Conservation (phyloP, 2,113 vertebrate species). For the Seriola dumerili region DNA sequence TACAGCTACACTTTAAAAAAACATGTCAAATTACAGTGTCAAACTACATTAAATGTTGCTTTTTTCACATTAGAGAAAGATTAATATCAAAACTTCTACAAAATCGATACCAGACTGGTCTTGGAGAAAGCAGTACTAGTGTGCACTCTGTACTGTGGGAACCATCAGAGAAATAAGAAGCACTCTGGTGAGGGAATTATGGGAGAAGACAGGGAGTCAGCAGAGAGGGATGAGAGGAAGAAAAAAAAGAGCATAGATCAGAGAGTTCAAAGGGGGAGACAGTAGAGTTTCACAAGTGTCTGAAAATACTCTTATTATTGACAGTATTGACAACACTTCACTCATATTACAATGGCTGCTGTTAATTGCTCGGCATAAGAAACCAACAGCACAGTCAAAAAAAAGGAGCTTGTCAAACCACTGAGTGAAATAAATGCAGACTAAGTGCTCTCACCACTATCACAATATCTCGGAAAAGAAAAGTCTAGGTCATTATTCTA, state of each 20-base stretch:
- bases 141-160: conserved; percentile 57
- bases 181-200: conserved; percentile 36
- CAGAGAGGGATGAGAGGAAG: neutral
- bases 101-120: neutral
- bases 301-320: neutral
- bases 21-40: neutral
- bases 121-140: neutral
- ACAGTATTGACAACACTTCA: conserved; percentile 3
- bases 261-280: conserved; percentile 5
- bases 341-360: conserved; percentile 1
- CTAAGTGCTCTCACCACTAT: neutral
- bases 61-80: neutral
- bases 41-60: neutral
- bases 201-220: conserved; percentile 41
- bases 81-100: neutral
- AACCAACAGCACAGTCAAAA: neutral
- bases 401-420: conserved; percentile 3
- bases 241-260: neutral
- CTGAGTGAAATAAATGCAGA: neutral
- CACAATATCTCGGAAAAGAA: neutral
- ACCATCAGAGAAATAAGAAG: conserved; percentile 58
- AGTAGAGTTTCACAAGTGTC: neutral
- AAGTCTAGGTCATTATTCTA: conserved; percentile 8
- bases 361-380: neutral
- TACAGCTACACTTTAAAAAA: neutral